Percentiles rank a stretch among this genome's conserved stretches.
These are phyloP conservation scores for Odontamblyopus rebecca DNA, from an alignment of 2,797 vertebrate species.

Conservation along the genomic window DNA sequence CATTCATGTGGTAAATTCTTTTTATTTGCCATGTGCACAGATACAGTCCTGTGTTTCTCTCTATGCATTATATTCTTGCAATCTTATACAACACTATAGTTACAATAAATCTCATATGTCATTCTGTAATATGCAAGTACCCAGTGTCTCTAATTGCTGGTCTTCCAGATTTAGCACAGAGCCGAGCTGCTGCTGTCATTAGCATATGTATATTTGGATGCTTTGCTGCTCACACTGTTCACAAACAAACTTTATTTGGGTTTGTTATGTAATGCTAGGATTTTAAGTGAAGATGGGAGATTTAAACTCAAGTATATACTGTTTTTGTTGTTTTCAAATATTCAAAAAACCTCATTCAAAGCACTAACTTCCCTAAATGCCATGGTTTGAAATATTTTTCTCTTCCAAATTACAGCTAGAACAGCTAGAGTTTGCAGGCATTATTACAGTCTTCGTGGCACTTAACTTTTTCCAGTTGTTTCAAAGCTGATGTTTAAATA, in stretches of 20 bases:
- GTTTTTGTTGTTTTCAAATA: slow-evolving; percentile 12
- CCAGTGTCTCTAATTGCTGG: slow-evolving; percentile 18
- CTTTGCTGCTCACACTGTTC: slow-evolving; percentile 45
- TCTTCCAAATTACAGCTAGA: background rate
- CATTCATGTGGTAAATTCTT: background rate
- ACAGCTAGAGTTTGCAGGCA: background rate
- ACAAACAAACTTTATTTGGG: slow-evolving; percentile 29
- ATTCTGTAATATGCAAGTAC: slow-evolving; percentile 5
- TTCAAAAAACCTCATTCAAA: slow-evolving; percentile 20
- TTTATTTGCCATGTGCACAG: background rate
- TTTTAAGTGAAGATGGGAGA: slow-evolving; percentile 22
- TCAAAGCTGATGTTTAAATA: slow-evolving; percentile 29
- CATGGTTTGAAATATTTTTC: slow-evolving; percentile 11
- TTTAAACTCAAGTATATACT: slow-evolving; percentile 28
- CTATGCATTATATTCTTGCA: background rate
- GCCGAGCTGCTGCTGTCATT: slow-evolving; percentile 39
- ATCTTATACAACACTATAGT: background rate
- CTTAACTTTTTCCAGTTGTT: slow-evolving; percentile 23
- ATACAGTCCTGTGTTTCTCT: background rate
- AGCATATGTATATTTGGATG: slow-evolving; percentile 55
- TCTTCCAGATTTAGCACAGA: slow-evolving; percentile 28
- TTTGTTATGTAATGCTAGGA: slow-evolving; percentile 35
- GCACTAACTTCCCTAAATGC: slow-evolving; percentile 5
- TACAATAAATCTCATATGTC: background rate
- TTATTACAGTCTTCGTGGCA: slow-evolving; percentile 23